Percentiles rank a stretch among this genome's conserved stretches.
Evolutionary conservation across 2,113 vertebrate genomes (phyloP).

Genomic region (Plecturocebus donacophilus): DNA sequence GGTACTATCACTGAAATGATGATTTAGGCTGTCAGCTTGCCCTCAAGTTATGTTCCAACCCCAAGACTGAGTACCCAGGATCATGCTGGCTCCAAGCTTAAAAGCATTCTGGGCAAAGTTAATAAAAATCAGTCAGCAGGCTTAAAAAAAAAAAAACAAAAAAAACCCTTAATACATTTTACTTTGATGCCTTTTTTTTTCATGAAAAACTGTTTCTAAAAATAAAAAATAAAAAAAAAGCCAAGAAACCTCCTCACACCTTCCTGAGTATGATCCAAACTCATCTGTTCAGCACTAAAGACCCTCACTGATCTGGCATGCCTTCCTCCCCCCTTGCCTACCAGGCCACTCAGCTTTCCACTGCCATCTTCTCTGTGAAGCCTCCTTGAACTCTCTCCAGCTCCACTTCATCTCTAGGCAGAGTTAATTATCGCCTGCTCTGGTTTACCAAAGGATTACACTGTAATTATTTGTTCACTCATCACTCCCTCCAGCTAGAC

Average conservation of each 20-base stretch:
- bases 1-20: not conserved
- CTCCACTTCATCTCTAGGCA: not conserved
- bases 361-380: not conserved
- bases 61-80: not conserved
- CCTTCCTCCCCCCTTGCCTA: not conserved
- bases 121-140: not conserved
- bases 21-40: not conserved
- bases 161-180: not conserved
- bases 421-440: conserved; percentile 46
- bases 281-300: not conserved
- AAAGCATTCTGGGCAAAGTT: conserved; percentile 39
- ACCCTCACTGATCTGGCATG: not conserved
- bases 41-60: not conserved
- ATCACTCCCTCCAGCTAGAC: not conserved
- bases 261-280: not conserved
- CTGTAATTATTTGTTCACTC: conserved; percentile 52
- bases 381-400: conserved; percentile 46
- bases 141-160: not conserved
- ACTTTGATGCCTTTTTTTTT: not conserved
- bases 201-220: not conserved
- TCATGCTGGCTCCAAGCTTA: not conserved
- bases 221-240: not conserved
- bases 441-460: conserved; percentile 6
- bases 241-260: not conserved
- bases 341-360: not conserved